Percentiles rank a stretch among this genome's conserved stretches.
Evolutionary conservation across 1,140 invertebrate genomes (phyloP).

Genomic region (Glossosoma conforme): DNA sequence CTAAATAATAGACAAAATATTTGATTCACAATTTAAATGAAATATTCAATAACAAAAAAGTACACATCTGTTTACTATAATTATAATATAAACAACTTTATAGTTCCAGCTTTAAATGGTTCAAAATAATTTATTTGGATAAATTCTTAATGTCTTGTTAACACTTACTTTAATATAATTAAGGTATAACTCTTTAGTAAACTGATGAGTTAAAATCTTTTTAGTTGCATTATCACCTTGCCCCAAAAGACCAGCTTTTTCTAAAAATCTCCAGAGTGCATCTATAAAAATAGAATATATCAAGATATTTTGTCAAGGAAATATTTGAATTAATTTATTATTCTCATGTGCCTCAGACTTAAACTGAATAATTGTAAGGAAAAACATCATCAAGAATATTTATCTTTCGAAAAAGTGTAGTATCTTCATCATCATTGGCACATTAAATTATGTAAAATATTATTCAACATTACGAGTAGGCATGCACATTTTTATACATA

Average conservation of each 20-base stretch:
- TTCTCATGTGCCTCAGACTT: slow-evolving; percentile 22
- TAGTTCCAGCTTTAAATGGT: too few species aligned
- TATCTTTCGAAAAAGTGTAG: slow-evolving; percentile 19
- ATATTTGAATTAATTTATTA: not conserved
- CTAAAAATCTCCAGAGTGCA: slow-evolving; percentile 23
- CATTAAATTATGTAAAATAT: too few species aligned
- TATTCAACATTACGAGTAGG: too few species aligned
- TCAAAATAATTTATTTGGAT: not conserved
- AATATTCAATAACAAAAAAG: not conserved
- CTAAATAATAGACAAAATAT: slow-evolving; percentile 10
- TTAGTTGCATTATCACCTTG: slow-evolving; percentile 7
- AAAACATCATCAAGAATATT: slow-evolving; percentile 12
- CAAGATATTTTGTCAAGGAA: not conserved
- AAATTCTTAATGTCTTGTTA: not conserved
- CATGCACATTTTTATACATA: not conserved
- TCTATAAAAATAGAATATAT: slow-evolving; percentile 11
- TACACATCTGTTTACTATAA: too few species aligned
- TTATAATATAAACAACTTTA: too few species aligned
- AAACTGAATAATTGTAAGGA: slow-evolving; percentile 26
- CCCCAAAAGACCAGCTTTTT: slow-evolving; percentile 19
- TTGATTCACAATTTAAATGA: slow-evolving; percentile 5
- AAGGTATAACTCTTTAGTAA: slow-evolving; percentile 24
- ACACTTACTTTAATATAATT: slow-evolving; percentile 24
- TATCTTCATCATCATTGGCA: slow-evolving; percentile 23
- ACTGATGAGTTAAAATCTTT: slow-evolving; percentile 24